Base-by-base conservation (phyloP, 2,888 invertebrate genomes). In the Aricia artaxerxes region DNA sequence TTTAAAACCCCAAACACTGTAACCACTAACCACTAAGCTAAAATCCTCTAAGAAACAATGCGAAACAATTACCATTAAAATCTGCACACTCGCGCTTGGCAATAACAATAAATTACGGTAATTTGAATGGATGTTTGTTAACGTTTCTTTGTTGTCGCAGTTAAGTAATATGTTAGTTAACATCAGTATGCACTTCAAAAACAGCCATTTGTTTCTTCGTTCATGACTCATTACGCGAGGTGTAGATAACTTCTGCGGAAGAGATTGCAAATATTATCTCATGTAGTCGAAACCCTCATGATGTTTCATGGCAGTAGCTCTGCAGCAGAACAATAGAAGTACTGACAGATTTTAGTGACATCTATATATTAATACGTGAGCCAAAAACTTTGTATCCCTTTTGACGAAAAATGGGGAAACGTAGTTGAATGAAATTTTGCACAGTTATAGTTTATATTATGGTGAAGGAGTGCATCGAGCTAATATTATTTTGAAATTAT, bases 81-180 rank as follows among this genome's bases (percentile, higher is more conserved):
- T 35, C 35, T 35, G 13, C 69, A 6, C 64, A 35, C 69, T 35
- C 69, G 35, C 69, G 24, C 75, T 53, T 53, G 11, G 57, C 53
- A 76, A 31, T 76, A 76, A 76, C 57, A 57, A 76, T 76, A 57
- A 38, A 57, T 57, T 76, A 35, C 53, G 31, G 76, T 57, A 57
- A 57, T 76, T 80, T 80, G 78, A 80, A 76, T 77, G 31, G 40
- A 61, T 82, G 44, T 79, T 76, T 75, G 80, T 78, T 81, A 82
- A 82, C 64, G 81, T 82, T 81, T 84, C 82, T 83, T 83, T 83
- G 83, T 83, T 82, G 81, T 78, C 80, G 80, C 75, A 69, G 80
- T 79, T 82, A 82, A 83, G 83, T 84, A 83, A 83, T 83, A 82
- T 80, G 82, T 84, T 82, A 83, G 82, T 82, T 82, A 83, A 83